A percentile compares a stretch with the other conserved stretches of the same genome.
phyloP scores from a whole-genome alignment of 2,113 vertebrate species.

The Galeopterus variegatus region DNA sequence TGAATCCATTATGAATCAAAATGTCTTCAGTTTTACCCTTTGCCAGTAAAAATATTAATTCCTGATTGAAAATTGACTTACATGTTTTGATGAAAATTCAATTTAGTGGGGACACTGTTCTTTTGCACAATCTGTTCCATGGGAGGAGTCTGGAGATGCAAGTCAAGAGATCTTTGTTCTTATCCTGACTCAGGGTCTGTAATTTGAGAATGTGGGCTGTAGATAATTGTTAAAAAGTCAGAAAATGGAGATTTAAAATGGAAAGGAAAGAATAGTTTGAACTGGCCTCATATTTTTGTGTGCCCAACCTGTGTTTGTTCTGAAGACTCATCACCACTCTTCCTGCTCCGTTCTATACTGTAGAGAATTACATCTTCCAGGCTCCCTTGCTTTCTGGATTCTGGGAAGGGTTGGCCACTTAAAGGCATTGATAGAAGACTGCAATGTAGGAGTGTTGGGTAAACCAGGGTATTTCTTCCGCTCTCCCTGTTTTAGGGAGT shows the following conservation, averaged over 20 bases:
- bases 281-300: background rate
- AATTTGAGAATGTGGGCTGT: background rate
- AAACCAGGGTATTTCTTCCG: background rate
- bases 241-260: background rate
- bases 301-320: background rate
- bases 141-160: background rate
- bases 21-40: slow-evolving; percentile 67
- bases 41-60: slow-evolving; percentile 69
- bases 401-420: background rate
- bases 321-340: background rate
- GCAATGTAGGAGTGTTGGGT: background rate
- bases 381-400: background rate
- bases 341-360: background rate
- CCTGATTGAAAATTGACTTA: slow-evolving; percentile 19
- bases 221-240: background rate
- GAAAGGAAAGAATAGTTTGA: background rate
- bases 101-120: background rate
- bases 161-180: slow-evolving; percentile 10
- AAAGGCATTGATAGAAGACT: background rate
- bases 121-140: background rate
- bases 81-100: background rate
- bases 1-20: slow-evolving; percentile 74
- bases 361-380: background rate
- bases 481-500: background rate
- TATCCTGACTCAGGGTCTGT: background rate